Evolutionary conservation across 2,888 invertebrate genomes (phyloP).

Genomic region (Lithophane leautieri): DNA sequence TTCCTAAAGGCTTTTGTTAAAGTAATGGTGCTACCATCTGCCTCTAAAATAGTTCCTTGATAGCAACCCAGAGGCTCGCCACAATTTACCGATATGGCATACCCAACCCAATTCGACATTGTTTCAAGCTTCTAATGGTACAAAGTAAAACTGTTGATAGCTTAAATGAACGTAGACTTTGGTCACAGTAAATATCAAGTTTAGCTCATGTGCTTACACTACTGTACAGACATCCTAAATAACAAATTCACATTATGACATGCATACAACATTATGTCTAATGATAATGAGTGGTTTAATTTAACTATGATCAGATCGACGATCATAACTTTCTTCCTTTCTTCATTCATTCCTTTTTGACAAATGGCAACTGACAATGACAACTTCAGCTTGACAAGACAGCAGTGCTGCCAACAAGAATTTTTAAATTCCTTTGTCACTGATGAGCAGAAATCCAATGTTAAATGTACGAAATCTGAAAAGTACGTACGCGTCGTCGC

Average conservation of each 20-base stretch:
- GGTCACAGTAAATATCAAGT: conserved; percentile 10
- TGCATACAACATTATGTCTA: neutral
- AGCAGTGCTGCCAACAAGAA: neutral
- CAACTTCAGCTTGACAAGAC: neutral
- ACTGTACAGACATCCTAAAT: conserved; percentile 8
- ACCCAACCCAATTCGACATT: conserved; percentile 93
- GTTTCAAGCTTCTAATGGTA: conserved; percentile 31
- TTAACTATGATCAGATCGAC: no score
- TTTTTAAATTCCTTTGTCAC: neutral
- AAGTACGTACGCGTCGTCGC: no score
- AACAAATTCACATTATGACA: conserved; percentile 4
- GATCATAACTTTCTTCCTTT: neutral
- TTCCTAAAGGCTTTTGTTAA: conserved; percentile 95
- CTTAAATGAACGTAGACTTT: conserved; percentile 2
- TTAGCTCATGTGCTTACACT: conserved; percentile 35
- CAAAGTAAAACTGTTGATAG: conserved; percentile 8
- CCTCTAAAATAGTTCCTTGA: conserved; percentile 94
- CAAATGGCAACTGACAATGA: neutral
- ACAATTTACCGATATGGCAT: conserved; percentile 96
- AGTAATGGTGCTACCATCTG: conserved; percentile 93
- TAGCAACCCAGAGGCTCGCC: conserved; percentile 94
- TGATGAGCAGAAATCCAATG: no score
- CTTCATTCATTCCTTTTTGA: conserved; percentile 1
- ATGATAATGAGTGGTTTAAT: no score
- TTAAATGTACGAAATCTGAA: no score